Percentiles rank a stretch among this genome's conserved stretches.
Evolutionary conservation across 1,140 invertebrate species (phyloP).

Genomic region (Drosophila nigrodunni): DNA sequence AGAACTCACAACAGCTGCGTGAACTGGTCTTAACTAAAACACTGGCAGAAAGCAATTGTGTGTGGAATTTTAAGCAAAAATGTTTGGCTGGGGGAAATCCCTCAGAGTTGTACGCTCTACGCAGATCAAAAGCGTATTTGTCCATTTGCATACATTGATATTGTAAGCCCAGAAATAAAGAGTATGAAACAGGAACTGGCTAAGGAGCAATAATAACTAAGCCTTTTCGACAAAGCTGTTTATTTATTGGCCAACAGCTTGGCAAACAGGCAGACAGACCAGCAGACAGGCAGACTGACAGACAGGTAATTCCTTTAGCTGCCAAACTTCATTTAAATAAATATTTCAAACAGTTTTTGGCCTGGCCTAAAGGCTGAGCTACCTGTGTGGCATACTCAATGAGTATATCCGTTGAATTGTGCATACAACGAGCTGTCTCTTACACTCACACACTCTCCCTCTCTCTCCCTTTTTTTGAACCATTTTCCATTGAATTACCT

Average conservation of each 20-base stretch:
- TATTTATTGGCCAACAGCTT: conserved; percentile 27
- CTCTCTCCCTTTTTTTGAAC: neutral
- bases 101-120: neutral
- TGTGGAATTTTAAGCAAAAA: conserved; percentile 8
- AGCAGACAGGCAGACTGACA: neutral
- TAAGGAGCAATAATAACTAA: conserved; percentile 23
- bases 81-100: neutral
- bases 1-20: neutral
- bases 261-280: conserved; percentile 1
- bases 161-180: conserved; percentile 17
- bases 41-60: neutral
- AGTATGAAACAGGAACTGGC: conserved; percentile 1
- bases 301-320: conserved; percentile 15
- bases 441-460: neutral
- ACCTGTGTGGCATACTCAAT: conserved; percentile 48
- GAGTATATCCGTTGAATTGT: conserved; percentile 30
- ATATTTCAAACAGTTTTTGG: conserved; percentile 43
- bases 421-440: conserved; percentile 7
- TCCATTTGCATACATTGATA: conserved; percentile 49
- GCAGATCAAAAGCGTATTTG: conserved; percentile 40
- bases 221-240: conserved; percentile 35
- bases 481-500: conserved; percentile 34
- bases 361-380: conserved; percentile 18
- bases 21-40: neutral
- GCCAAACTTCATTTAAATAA: conserved; percentile 41